phyloP scores from a whole-genome alignment of 1,140 invertebrate genomes.

The Eciton burchellii region DNA sequence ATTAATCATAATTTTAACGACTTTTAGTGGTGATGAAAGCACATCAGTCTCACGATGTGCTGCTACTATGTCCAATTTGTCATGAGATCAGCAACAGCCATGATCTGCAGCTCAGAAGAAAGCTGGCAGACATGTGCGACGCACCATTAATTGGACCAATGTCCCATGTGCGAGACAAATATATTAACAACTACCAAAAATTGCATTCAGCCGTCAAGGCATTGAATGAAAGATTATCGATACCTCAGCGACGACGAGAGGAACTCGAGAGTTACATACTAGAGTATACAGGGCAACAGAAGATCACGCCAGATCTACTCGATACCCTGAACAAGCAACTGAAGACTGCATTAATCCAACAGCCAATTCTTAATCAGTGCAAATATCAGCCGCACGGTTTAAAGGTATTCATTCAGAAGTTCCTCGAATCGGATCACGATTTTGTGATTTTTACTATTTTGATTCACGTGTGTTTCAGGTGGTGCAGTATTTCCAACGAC shows the following conservation, averaged over 20 bases:
- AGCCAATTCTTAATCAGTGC: constrained; percentile 30
- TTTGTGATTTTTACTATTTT: not conserved
- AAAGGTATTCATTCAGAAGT: constrained; percentile 72
- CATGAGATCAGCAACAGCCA: constrained; percentile 90
- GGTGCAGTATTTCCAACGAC: constrained; percentile 87
- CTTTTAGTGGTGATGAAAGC: constrained; percentile 90
- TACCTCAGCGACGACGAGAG: constrained; percentile 86
- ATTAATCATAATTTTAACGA: too few relatives aligned
- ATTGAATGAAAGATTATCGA: constrained; percentile 83
- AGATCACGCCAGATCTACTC: constrained; percentile 85
- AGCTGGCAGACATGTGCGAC: constrained; percentile 88
- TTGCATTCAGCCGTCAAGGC: constrained; percentile 89
- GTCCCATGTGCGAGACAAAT: constrained; percentile 65
- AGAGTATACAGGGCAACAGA: constrained; percentile 82
- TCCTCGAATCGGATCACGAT: too few relatives aligned
- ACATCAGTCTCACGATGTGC: constrained; percentile 93
- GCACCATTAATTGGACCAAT: constrained; percentile 87
- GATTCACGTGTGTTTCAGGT: constrained; percentile 84
- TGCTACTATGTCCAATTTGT: constrained; percentile 91
- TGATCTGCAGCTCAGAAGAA: constrained; percentile 88
- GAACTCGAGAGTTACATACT: constrained; percentile 85
- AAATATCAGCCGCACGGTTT: constrained; percentile 78
- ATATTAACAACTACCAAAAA: constrained; percentile 83
- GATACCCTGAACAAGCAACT: constrained; percentile 80
- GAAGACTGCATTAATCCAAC: constrained; percentile 55